Evolutionary conservation across 30 jellyfish, hydroid and myxozoan genomes (phyloP).

Genomic region (Turritopsis rubra): DNA sequence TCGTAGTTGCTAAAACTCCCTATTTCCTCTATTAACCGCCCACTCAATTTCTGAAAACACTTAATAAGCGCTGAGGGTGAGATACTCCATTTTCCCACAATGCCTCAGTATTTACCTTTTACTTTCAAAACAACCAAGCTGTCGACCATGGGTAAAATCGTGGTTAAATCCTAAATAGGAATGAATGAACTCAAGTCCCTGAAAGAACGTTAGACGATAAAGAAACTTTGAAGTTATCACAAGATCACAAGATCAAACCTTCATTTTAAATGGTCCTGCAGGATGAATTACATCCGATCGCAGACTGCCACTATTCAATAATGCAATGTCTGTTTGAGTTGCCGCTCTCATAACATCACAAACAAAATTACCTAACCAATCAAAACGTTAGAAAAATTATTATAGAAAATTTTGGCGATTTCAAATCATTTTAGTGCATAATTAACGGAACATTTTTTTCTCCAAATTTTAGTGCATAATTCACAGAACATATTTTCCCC

Average conservation of each 20-base stretch:
- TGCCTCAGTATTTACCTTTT: conserved; percentile 23
- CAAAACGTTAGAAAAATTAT: neutral
- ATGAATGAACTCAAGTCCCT: neutral
- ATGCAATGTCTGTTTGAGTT: conserved; percentile 64
- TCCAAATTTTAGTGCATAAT: no score
- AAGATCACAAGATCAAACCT: conserved; percentile 26
- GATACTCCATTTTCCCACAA: no score
- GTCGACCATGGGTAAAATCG: conserved; percentile 75
- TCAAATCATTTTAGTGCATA: no score
- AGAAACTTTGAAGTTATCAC: no score
- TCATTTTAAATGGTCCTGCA: conserved; percentile 57
- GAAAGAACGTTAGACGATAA: neutral
- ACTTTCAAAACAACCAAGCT: conserved; percentile 51
- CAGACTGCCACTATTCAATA: conserved; percentile 61
- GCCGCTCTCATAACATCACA: conserved; percentile 83
- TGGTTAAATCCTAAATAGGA: conserved; percentile 45
- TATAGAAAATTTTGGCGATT: neutral
- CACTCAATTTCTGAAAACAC: no score
- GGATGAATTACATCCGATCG: conserved; percentile 63
- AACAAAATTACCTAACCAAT: conserved; percentile 50
- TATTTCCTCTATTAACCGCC: no score
- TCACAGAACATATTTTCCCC: no score
- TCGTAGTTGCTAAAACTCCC: no score
- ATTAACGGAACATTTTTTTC: no score
- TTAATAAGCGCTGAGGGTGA: no score